Evolutionary conservation across 92 coral and sea anemone genomes (phyloP), one percentile per base, ranked within the genome.

Genomic region (Porites divaricata): DNA sequence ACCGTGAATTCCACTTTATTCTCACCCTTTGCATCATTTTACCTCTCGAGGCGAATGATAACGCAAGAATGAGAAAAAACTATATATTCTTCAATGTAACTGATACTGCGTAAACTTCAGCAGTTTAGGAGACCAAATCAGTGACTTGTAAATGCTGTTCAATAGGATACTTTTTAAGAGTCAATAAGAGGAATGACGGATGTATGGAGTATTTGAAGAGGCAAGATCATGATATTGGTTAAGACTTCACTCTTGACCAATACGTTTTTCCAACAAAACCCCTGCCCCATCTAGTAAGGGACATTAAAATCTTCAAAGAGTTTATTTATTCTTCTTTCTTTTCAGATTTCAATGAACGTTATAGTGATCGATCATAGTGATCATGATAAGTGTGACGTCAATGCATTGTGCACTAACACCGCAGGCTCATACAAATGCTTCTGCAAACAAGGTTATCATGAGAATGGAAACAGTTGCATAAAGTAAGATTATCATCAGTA

Each of bases 381-480:
- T 15, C 57, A 4, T 7, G 76, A 80, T 58, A 58, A 56, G n/a
- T 80, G 85, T 22, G 68, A 80, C 85, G 85, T 56, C 35, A 80
- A 80, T 17, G 76, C 85, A 20, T 70, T 63, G 85, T 80, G 85
- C 59, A 70, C 59, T 6, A 80, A 80, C 77, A 70, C 74, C 9
- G 76, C 77, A 58, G 85, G 85, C 67, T 80, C 85, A 9, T 80
- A 54, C 70, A 54, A 21, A 12, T 80, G 85, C 41, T 80, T 80
- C 77, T 80, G 85, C 22, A 80, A 80, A 48, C 48, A 45, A 19
- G 85, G 85, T 3, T 80, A 80, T 17, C 54, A 2, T 56, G 85
- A 76, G 23, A 11, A 80, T 41, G 85, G 85, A n/a, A 13, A 19
- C 23, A 54, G 2, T 2, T 80, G 85, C 35, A 15, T 19, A 57